Conservation (phyloP, 2,113 vertebrate species). For the Catharus bicknelli region DNA sequence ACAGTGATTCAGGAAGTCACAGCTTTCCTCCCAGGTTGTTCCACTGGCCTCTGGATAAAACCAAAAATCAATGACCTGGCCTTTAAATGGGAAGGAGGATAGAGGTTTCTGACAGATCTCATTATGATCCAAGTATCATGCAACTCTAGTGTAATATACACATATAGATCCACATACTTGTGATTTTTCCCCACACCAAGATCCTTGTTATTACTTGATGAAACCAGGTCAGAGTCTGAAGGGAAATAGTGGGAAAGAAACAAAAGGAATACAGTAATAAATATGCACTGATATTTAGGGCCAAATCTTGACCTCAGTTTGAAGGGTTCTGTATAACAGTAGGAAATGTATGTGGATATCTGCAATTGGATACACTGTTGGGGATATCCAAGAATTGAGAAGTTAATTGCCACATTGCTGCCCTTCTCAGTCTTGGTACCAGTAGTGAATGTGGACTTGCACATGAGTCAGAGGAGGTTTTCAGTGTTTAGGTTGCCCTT, state of each 20-base stretch:
- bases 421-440: neutral
- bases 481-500: neutral
- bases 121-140: neutral
- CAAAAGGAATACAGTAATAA: neutral
- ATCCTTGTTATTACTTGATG: neutral
- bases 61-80: neutral
- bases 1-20: slow-evolving; percentile 6
- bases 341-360: neutral
- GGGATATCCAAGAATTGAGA: neutral
- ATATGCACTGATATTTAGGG: neutral
- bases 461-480: neutral
- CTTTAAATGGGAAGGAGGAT: neutral
- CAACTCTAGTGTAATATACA: neutral
- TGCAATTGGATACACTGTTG: neutral
- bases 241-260: neutral
- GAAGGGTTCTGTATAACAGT: neutral
- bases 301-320: neutral
- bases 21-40: neutral
- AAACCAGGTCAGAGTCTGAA: neutral
- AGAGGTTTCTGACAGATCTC: neutral
- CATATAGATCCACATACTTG: neutral
- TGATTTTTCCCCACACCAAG: neutral
- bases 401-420: neutral
- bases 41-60: neutral
- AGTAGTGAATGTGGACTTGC: neutral